Percentiles rank a stretch among this genome's conserved stretches.
Conservation (phyloP, 2,888 invertebrate species). For the Mesorhabditis spiculigera region DNA sequence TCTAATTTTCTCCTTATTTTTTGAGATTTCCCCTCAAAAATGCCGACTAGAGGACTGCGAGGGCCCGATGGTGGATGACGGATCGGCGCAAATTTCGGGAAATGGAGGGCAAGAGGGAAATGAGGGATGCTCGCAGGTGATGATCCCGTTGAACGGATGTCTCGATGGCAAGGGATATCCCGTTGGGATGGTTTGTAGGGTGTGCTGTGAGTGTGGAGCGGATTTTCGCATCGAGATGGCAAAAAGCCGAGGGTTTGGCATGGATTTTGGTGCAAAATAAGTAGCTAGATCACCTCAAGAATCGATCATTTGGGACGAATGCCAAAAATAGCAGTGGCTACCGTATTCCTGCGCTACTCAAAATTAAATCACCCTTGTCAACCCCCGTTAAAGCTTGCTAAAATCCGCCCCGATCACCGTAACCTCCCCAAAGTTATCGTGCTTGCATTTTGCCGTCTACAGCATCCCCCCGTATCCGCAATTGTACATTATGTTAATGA, state of each 20-base stretch:
- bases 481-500: too few species aligned
- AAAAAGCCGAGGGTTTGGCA: neutral
- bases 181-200: neutral
- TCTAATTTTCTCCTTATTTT: neutral
- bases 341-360: too few species aligned
- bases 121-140: neutral
- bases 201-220: neutral
- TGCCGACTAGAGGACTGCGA: neutral
- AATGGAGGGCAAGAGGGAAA: neutral
- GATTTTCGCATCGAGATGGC: neutral
- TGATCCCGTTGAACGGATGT: neutral
- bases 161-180: neutral
- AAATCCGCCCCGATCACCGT: too few species aligned
- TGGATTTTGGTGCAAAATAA: neutral
- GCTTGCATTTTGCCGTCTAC: too few species aligned
- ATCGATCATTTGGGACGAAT: too few species aligned
- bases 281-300: too few species aligned
- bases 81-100: neutral
- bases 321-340: too few species aligned
- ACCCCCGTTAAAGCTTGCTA: too few species aligned
- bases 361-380: too few species aligned
- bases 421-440: too few species aligned
- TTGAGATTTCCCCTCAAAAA: neutral
- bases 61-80: neutral
- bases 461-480: too few species aligned